These are phyloP conservation scores for Caiman crocodilus DNA, from an alignment of 2,797 vertebrate genomes.

Conservation along the genomic window DNA sequence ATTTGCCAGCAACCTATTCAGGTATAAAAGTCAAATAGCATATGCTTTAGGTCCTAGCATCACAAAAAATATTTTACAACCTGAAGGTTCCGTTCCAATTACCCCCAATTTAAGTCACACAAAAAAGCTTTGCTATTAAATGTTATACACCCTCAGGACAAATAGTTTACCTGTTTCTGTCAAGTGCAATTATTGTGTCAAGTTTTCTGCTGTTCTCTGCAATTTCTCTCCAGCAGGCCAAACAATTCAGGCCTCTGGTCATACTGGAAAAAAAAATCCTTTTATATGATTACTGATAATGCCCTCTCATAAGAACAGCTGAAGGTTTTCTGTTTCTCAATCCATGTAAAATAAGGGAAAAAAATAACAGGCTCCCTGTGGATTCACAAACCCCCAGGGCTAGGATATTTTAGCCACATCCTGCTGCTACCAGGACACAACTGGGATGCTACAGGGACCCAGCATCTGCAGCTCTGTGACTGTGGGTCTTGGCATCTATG, in stretches of 20 bases:
- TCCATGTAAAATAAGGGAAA: background rate
- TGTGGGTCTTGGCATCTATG: no score
- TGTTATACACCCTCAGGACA: background rate
- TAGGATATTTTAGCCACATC: no score
- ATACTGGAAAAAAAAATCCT: background rate
- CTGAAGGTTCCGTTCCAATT: no score
- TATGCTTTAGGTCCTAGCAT: background rate
- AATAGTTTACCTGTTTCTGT: background rate
- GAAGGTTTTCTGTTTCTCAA: background rate
- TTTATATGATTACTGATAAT: background rate
- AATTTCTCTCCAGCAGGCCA: background rate
- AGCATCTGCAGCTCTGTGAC: no score
- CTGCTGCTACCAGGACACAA: no score
- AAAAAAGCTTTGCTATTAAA: background rate
- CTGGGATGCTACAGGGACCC: no score
- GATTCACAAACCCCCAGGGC: no score
- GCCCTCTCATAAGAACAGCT: background rate
- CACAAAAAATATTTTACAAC: background rate
- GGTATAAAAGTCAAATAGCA: background rate
- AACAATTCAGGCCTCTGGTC: background rate
- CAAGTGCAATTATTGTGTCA: background rate
- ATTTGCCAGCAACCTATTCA: background rate
- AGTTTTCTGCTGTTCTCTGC: background rate
- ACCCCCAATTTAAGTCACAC: no score
- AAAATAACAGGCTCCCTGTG: background rate